Evolutionary conservation across 2,888 invertebrate genomes (phyloP).

Genomic region (Phaedon cochleariae): DNA sequence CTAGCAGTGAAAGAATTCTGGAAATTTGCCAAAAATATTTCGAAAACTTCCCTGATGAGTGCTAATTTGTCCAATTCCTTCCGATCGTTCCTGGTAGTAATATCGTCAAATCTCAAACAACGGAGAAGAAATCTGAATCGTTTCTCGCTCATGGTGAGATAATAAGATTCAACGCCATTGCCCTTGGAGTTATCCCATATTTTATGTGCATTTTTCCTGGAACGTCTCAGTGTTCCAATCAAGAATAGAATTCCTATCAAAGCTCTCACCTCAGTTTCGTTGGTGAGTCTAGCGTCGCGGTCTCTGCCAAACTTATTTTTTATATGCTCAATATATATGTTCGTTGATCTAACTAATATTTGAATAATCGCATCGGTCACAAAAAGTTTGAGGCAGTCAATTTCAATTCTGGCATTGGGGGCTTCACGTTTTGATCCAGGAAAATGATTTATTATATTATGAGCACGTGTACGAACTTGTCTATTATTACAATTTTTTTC

Average conservation of each 20-base stretch:
- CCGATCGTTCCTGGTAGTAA: constrained; percentile 16
- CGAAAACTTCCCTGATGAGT: constrained; percentile 33
- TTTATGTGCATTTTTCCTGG: constrained; percentile 35
- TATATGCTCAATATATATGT: not conserved
- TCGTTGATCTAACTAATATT: not conserved
- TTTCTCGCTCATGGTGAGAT: constrained; percentile 34
- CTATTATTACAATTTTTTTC: too few relatives aligned
- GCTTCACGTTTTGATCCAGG: too few relatives aligned
- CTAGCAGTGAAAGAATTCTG: constrained; percentile 31
- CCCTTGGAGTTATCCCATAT: constrained; percentile 43
- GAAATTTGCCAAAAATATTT: constrained; percentile 29
- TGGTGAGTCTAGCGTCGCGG: not conserved
- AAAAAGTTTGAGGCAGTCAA: not conserved
- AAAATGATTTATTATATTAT: too few relatives aligned
- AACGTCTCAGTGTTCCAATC: constrained; percentile 2
- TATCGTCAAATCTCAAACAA: constrained; percentile 34
- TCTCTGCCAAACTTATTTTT: not conserved
- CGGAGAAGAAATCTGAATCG: constrained; percentile 28
- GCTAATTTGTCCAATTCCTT: constrained; percentile 35
- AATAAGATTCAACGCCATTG: constrained; percentile 37
- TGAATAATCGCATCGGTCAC: not conserved
- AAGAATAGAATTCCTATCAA: not conserved
- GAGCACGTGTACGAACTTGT: too few relatives aligned
- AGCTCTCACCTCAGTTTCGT: not conserved
- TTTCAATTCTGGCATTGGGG: too few relatives aligned